A percentile compares a stretch with the other conserved stretches of the same genome.
Conservation (phyloP, 2,113 vertebrate genomes). For the Centrocercus urophasianus region DNA sequence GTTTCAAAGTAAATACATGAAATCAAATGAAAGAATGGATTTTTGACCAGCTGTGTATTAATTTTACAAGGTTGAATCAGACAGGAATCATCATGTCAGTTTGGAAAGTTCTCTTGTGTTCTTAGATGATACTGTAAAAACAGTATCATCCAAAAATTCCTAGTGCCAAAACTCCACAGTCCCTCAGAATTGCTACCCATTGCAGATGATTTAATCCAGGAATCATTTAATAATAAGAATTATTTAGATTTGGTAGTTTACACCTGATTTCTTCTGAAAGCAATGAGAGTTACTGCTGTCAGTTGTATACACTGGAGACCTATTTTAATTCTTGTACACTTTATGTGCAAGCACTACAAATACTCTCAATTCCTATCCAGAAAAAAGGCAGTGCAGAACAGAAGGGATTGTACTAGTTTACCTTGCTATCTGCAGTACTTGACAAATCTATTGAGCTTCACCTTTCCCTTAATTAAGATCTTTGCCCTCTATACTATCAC, state of each 20-base stretch:
- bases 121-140: neutral
- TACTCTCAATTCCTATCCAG: neutral
- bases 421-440: neutral
- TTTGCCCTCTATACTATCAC: neutral
- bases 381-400: neutral
- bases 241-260: neutral
- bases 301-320: neutral
- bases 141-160: neutral
- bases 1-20: constrained; percentile 48
- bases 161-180: neutral
- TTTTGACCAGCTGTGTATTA: constrained; percentile 14
- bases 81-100: neutral
- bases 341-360: neutral
- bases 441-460: neutral
- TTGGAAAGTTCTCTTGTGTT: neutral
- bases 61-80: neutral
- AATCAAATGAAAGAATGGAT: constrained; percentile 29
- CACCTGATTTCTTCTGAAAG: neutral
- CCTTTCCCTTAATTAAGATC: neutral
- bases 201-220: neutral
- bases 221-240: neutral
- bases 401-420: neutral
- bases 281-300: neutral
- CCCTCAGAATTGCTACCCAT: neutral
- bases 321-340: neutral